Conservation (phyloP, 2,113 vertebrate species). For the Neodon shergylaensis region DNA sequence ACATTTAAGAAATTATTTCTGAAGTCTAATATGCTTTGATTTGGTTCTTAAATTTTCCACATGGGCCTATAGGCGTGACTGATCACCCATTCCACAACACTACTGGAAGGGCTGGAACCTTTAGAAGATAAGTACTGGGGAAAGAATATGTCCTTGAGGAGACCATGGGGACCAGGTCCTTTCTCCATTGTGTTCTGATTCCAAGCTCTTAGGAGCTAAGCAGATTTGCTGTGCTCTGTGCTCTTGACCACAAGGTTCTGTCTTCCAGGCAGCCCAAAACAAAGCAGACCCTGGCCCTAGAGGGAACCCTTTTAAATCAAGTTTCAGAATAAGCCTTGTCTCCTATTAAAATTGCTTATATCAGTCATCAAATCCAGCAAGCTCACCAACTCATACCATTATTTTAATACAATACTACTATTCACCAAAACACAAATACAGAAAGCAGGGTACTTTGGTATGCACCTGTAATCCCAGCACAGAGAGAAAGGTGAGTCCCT, state of each 20-base stretch:
- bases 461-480: not conserved
- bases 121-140: not conserved
- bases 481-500: not conserved
- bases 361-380: not conserved
- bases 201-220: not conserved
- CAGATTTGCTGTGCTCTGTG: not conserved
- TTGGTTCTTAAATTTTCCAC: not conserved
- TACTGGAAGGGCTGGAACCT: not conserved
- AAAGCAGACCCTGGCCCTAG: accelerated
- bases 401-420: not conserved
- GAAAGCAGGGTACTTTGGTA: not conserved
- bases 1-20: not conserved
- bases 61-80: not conserved
- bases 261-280: too few species aligned
- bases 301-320: not conserved
- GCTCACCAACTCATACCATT: not conserved
- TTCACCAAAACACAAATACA: not conserved
- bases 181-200: not conserved
- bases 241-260: not conserved
- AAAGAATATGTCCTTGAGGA: not conserved
- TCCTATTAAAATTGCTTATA: not conserved
- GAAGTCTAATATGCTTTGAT: not conserved
- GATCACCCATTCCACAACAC: accelerated
- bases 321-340: not conserved
- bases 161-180: not conserved